A percentile compares a stretch with the other conserved stretches of the same genome.
phyloP scores from a whole-genome alignment of 1,140 invertebrate species.

The Aphelenchoides besseyi region DNA sequence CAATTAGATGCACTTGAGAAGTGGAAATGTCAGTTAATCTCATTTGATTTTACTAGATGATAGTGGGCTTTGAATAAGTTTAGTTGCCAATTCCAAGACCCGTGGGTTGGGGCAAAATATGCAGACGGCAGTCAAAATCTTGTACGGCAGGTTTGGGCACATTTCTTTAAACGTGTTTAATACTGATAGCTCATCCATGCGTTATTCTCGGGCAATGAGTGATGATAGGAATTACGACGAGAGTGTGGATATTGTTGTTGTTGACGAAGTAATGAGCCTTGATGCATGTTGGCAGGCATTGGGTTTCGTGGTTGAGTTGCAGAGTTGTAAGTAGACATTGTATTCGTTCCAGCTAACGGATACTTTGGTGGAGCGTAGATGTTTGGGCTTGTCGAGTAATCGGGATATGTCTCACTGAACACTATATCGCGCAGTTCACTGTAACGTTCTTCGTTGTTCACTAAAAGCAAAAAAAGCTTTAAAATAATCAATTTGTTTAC shows the following conservation, averaged over 20 bases:
- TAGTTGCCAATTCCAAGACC: neutral
- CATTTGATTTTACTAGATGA: neutral
- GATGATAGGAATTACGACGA: constrained; percentile 46
- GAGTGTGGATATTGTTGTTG: constrained; percentile 6
- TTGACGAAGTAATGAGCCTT: constrained; percentile 21
- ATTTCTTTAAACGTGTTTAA: constrained; percentile 2
- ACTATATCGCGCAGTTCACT: constrained; percentile 38
- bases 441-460: constrained; percentile 37
- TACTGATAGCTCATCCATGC: constrained; percentile 10
- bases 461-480: constrained; percentile 21
- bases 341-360: neutral
- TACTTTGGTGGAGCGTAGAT: constrained; percentile 18
- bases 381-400: constrained; percentile 8
- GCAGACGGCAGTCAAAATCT: constrained; percentile 1
- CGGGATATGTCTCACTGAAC: constrained; percentile 17
- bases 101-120: constrained; percentile 4
- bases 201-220: constrained; percentile 30
- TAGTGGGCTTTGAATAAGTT: neutral
- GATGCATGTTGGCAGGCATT: constrained; percentile 1
- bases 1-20: no score
- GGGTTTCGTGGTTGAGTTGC: neutral
- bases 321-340: constrained; percentile 3
- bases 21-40: no score
- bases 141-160: no score
- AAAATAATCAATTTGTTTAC: neutral